phyloP scores from a whole-genome alignment of 2,797 vertebrate genomes.

The Platyrinchus mystaceus region DNA sequence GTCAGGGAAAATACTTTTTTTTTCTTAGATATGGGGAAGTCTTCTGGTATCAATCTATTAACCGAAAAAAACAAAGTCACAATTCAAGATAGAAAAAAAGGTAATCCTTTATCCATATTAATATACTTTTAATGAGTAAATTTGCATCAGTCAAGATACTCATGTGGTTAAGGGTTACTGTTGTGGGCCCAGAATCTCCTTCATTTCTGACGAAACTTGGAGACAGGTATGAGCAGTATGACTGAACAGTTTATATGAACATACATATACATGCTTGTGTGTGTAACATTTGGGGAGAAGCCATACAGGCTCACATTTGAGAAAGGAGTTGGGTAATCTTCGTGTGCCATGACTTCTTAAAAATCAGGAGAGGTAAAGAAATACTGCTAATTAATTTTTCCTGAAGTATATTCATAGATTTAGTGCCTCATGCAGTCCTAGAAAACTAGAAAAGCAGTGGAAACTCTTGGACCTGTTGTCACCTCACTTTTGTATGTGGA shows the following conservation, averaged over 20 bases:
- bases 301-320: background rate
- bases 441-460: background rate
- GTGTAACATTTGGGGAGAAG: background rate
- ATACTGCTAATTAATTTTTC: background rate
- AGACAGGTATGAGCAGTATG: background rate
- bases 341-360: background rate
- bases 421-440: background rate
- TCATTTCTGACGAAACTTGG: background rate
- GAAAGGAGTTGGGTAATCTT: background rate
- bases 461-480: background rate
- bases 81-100: background rate
- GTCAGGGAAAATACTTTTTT: slow-evolving; percentile 36
- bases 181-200: background rate
- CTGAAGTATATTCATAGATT: background rate
- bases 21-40: background rate
- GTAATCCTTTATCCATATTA: background rate
- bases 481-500: background rate
- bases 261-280: background rate
- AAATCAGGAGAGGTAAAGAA: background rate
- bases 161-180: background rate
- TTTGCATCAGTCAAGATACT: accelerated
- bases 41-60: background rate
- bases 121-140: background rate
- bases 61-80: background rate
- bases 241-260: background rate